These are phyloP conservation scores for Calliopsis andreniformis DNA, from an alignment of 1,140 invertebrate species.

Conservation along the genomic window DNA sequence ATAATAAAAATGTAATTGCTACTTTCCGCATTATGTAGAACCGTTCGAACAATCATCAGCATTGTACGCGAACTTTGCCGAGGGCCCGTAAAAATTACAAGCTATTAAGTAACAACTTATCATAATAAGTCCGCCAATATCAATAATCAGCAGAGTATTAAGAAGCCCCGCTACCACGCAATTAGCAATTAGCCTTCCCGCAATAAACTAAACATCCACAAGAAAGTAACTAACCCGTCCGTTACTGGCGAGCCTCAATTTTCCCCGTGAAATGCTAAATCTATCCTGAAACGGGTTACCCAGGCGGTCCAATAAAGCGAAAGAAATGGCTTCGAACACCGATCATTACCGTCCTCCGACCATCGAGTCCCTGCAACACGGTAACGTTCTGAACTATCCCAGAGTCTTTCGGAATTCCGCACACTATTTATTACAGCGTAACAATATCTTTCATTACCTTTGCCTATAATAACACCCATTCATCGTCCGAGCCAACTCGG, in stretches of 20 bases:
- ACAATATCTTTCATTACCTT: slow-evolving; percentile 52
- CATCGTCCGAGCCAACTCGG: neutral
- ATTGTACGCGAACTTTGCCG: neutral
- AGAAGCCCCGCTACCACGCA: neutral
- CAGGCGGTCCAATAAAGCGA: slow-evolving; percentile 4
- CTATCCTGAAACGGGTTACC: slow-evolving; percentile 15
- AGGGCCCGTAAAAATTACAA: neutral
- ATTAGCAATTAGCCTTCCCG: neutral
- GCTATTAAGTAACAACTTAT: neutral
- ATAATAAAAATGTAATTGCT: too few species aligned
- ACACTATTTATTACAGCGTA: slow-evolving; percentile 46
- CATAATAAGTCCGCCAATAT: neutral
- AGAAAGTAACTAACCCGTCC: neutral
- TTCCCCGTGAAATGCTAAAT: slow-evolving; percentile 29
- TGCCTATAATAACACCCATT: slow-evolving; percentile 48
- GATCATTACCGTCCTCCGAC: slow-evolving; percentile 27
- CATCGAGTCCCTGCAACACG: neutral
- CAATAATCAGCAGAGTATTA: neutral
- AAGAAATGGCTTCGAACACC: slow-evolving; percentile 17
- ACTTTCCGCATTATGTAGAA: too few species aligned
- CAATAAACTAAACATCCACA: neutral
- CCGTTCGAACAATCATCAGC: neutral
- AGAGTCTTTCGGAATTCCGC: slow-evolving; percentile 13
- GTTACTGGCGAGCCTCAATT: slow-evolving; percentile 28
- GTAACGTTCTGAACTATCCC: neutral